These are phyloP conservation scores for Drosophila meridiana DNA, from an alignment of 2,888 invertebrate species.

Conservation along the genomic window DNA sequence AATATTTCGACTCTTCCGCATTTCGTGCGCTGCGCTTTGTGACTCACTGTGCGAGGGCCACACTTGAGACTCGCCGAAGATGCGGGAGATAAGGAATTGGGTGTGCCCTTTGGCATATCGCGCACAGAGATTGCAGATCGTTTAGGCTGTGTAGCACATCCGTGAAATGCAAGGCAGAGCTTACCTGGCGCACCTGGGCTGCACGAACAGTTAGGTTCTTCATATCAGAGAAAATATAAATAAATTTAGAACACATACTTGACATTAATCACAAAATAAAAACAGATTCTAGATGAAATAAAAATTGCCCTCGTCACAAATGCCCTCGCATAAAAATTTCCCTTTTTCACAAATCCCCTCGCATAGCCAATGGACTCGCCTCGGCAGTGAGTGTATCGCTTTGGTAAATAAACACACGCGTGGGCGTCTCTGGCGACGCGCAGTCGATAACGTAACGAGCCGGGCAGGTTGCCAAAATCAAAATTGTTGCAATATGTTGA, in stretches of 20 bases:
- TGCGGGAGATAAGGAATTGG: conserved; percentile 54
- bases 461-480: conserved; percentile 74
- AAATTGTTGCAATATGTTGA: conserved; percentile 65
- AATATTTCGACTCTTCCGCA: conserved; percentile 58
- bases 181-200: conserved; percentile 6
- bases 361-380: background rate
- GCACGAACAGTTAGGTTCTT: background rate
- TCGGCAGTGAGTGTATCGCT: conserved; percentile 23
- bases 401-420: conserved; percentile 69
- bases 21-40: conserved; percentile 56
- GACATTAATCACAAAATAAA: conserved; percentile 6
- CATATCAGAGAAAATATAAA: background rate
- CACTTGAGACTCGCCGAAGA: conserved; percentile 57
- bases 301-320: background rate
- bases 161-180: conserved; percentile 1
- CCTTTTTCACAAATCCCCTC: background rate
- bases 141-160: conserved; percentile 1
- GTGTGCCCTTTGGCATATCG: conserved; percentile 64
- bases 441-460: conserved; percentile 67
- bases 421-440: conserved; percentile 62
- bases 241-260: conserved; percentile 12
- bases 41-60: conserved; percentile 50
- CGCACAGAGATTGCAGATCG: conserved; percentile 19
- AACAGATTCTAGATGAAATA: background rate
- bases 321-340: background rate